These are phyloP conservation scores for Mobula birostris DNA, from an alignment of 2,113 vertebrate species.

Conservation along the genomic window DNA sequence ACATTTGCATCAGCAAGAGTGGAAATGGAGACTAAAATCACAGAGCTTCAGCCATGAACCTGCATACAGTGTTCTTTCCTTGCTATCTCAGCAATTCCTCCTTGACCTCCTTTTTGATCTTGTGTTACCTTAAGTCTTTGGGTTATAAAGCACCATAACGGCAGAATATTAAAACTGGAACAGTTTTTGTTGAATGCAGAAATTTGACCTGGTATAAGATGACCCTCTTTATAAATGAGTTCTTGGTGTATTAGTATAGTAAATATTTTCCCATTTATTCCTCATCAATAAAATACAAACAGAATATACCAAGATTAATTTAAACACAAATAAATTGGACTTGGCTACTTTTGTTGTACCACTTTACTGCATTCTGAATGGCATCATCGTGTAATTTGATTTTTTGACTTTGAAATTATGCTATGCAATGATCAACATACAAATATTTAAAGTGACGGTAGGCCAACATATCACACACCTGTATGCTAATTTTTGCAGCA, in stretches of 20 bases:
- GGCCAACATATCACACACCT: neutral
- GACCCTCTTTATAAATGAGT: neutral
- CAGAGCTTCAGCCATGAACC: slow-evolving; percentile 9
- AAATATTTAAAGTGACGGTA: neutral
- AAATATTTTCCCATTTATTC: neutral
- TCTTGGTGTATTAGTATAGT: neutral
- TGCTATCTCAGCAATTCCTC: slow-evolving; percentile 20
- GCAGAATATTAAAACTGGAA: neutral
- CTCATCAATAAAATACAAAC: neutral
- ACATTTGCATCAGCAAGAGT: slow-evolving; percentile 78
- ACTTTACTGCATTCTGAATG: neutral
- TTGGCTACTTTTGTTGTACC: neutral
- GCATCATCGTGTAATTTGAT: slow-evolving; percentile 6
- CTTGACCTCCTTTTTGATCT: slow-evolving; percentile 33
- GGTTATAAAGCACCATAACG: neutral
- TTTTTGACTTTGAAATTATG: slow-evolving; percentile 24
- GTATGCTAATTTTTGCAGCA: neutral
- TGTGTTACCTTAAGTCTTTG: neutral
- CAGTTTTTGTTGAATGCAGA: neutral
- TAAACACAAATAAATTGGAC: neutral
- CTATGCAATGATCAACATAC: neutral
- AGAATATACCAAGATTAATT: neutral
- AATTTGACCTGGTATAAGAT: neutral
- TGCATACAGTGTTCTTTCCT: slow-evolving; percentile 9
- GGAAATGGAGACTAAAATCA: slow-evolving; percentile 47